Conservation (phyloP, 2,797 vertebrate genomes). For the Neoniphon sammara region DNA sequence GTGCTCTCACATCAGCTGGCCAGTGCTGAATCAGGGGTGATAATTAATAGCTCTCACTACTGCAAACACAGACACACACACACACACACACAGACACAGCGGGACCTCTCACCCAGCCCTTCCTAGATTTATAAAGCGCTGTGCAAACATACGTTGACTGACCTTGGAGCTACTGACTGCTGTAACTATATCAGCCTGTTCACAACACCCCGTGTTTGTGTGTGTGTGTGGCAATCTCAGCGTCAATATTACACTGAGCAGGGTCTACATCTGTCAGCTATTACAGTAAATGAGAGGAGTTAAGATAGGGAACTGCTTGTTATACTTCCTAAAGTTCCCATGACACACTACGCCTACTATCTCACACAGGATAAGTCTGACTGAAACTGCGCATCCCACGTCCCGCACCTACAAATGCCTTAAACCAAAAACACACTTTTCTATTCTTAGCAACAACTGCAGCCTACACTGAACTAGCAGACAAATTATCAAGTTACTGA, state of each 20-base stretch:
- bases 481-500: not conserved
- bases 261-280: conserved; percentile 27
- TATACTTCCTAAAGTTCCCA: conserved; percentile 12
- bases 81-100: conserved; percentile 1
- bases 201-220: conserved; percentile 3
- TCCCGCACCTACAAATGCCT: not conserved
- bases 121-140: conserved; percentile 56
- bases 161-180: conserved; percentile 53
- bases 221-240: conserved; percentile 10
- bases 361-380: not conserved
- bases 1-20: conserved; percentile 31
- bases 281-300: conserved; percentile 44
- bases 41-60: conserved; percentile 53
- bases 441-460: not conserved
- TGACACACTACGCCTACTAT: not conserved
- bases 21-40: conserved; percentile 55
- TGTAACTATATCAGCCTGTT: conserved; percentile 15
- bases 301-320: conserved; percentile 15
- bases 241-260: not conserved
- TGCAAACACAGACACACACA: conserved; percentile 14
- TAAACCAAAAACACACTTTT: not conserved
- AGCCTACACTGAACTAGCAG: not conserved
- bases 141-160: conserved; percentile 50
- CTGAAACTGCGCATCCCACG: no score
- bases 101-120: conserved; percentile 13